These are phyloP conservation scores for Melanerpes aurifrons DNA, from an alignment of 2,113 vertebrate genomes.

Conservation along the genomic window DNA sequence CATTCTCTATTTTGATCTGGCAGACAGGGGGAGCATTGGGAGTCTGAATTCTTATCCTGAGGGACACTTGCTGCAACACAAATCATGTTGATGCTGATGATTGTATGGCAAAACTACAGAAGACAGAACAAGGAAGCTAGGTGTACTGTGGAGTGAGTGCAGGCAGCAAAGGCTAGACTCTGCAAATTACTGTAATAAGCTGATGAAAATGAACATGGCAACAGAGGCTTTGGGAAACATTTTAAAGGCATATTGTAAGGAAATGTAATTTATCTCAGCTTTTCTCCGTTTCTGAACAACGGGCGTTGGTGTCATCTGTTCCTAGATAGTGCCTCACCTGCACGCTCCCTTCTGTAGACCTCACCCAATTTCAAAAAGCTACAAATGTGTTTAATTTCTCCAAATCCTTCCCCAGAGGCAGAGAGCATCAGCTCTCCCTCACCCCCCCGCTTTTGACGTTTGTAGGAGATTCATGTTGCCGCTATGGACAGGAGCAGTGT, in stretches of 20 bases:
- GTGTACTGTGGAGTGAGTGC: not conserved
- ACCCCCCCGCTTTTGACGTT: not conserved
- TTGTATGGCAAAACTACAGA: not conserved
- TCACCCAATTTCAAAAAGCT: not conserved
- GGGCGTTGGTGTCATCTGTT: conserved; percentile 1
- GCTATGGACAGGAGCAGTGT: not conserved
- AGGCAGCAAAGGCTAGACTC: not conserved
- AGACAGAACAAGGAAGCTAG: not conserved
- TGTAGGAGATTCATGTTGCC: not conserved
- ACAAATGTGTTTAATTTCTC: not conserved
- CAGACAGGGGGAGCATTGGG: not conserved
- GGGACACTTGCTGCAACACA: not conserved
- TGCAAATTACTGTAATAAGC: not conserved
- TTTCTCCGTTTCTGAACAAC: not conserved
- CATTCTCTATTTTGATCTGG: not conserved
- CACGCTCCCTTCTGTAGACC: not conserved
- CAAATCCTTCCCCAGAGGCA: not conserved
- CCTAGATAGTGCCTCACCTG: not conserved
- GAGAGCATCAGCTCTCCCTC: not conserved
- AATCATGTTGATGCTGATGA: not conserved
- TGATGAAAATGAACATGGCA: not conserved
- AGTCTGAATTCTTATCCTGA: not conserved
- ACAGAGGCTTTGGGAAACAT: not conserved
- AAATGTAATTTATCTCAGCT: not conserved
- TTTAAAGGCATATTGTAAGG: not conserved